Percentiles rank a stretch among this genome's conserved stretches.
These are phyloP conservation scores for Spinus olivaceus DNA, from an alignment of 2,797 vertebrate species.

Conservation along the genomic window DNA sequence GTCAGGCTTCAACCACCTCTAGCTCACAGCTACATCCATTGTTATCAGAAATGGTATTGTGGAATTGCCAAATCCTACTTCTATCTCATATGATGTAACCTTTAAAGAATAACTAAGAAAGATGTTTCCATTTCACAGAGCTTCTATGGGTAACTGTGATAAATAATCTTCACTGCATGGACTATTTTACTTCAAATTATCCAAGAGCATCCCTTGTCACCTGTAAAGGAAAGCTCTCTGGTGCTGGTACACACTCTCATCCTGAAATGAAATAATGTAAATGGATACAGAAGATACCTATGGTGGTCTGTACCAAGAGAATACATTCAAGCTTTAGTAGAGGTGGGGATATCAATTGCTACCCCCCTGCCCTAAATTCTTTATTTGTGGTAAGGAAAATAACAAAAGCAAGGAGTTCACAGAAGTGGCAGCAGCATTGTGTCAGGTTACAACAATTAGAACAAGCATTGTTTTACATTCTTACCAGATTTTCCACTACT, in stretches of 20 bases:
- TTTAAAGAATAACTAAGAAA: neutral
- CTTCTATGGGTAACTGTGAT: neutral
- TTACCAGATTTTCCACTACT: neutral
- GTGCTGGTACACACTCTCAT: neutral
- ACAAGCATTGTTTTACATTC: neutral
- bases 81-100: neutral
- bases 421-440: neutral
- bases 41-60: neutral
- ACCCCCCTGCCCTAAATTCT: neutral
- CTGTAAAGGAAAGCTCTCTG: neutral
- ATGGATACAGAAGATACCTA: neutral
- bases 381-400: neutral
- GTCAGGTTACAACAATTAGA: neutral
- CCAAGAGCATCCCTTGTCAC: neutral
- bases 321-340: neutral
- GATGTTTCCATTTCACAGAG: neutral
- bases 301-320: neutral
- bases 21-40: neutral
- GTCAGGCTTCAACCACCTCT: neutral
- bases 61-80: neutral
- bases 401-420: neutral
- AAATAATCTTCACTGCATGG: neutral
- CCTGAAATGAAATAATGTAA: neutral
- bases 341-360: neutral
- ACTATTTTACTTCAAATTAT: neutral